Evolutionary conservation across 1,140 invertebrate species (phyloP).

Genomic region (Drosophila punjabiensis): DNA sequence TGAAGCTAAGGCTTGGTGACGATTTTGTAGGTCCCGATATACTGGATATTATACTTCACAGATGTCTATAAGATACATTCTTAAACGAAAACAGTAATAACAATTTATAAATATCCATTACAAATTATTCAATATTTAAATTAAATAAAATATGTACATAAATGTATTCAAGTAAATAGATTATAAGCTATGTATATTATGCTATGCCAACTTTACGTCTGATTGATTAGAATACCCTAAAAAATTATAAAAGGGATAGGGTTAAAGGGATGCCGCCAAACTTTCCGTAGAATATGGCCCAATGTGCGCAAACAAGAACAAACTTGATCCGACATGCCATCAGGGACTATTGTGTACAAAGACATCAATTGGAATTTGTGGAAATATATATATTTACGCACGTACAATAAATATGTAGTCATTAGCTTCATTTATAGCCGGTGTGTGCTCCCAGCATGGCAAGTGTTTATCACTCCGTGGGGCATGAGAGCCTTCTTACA

Average conservation of each 20-base stretch:
- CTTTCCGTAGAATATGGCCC: background rate
- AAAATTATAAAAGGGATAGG: background rate
- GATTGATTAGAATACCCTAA: background rate
- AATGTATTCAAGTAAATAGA: no score
- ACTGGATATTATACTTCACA: background rate
- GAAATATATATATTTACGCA: conserved; percentile 11
- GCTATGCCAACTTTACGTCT: no score
- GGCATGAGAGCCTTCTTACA: conserved; percentile 31
- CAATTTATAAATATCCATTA: background rate
- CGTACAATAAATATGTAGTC: conserved; percentile 17
- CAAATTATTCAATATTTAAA: background rate
- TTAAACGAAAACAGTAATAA: background rate
- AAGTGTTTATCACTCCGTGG: conserved; percentile 42
- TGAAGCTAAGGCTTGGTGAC: no score
- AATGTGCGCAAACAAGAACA: background rate
- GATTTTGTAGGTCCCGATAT: background rate
- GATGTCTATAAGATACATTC: background rate
- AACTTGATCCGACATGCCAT: no score
- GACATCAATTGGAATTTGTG: conserved; percentile 24
- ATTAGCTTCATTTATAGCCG: conserved; percentile 17
- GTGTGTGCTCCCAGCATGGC: conserved; percentile 30
- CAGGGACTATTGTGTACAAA: conserved; percentile 22
- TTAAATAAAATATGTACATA: background rate
- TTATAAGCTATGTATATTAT: no score
- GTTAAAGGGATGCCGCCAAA: background rate